Evolutionary conservation across 2,888 invertebrate species (phyloP).

Genomic region (Ophion obscuratus): DNA sequence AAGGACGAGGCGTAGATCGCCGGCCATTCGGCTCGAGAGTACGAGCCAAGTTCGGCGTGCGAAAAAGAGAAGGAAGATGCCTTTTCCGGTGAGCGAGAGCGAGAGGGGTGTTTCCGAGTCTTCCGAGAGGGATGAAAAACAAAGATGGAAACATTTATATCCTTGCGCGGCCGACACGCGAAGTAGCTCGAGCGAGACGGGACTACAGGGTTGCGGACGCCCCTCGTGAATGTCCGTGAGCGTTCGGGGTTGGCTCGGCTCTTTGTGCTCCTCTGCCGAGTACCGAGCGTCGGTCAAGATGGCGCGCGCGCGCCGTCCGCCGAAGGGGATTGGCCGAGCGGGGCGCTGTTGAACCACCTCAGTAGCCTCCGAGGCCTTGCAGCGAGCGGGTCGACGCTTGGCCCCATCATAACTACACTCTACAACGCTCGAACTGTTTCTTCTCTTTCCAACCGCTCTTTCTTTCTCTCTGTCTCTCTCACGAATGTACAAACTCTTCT

Average conservation of each 20-base stretch:
- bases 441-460: background rate
- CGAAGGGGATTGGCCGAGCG: slow-evolving; percentile 67
- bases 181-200: slow-evolving; percentile 18
- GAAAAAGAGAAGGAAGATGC: slow-evolving; percentile 21
- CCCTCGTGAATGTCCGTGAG: slow-evolving; percentile 63
- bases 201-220: slow-evolving; percentile 33
- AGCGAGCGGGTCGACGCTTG: slow-evolving; percentile 69
- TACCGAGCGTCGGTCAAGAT: slow-evolving; percentile 66
- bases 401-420: slow-evolving; percentile 58
- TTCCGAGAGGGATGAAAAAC: slow-evolving; percentile 30
- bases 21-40: slow-evolving; percentile 37
- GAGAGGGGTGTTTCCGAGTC: slow-evolving; percentile 22
- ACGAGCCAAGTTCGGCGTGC: slow-evolving; percentile 3
- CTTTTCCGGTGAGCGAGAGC: background rate
- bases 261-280: slow-evolving; percentile 64
- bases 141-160: slow-evolving; percentile 34
- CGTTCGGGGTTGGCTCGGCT: slow-evolving; percentile 65
- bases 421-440: slow-evolving; percentile 56
- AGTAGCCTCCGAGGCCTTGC: slow-evolving; percentile 71
- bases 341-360: slow-evolving; percentile 61
- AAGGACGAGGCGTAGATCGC: slow-evolving; percentile 59
- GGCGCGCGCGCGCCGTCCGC: slow-evolving; percentile 62
- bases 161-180: background rate
- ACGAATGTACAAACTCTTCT: slow-evolving; percentile 5
- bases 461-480: background rate